Evolutionary conservation across 2,888 invertebrate species (phyloP).

Genomic region (Drosophila acutilabella): DNA sequence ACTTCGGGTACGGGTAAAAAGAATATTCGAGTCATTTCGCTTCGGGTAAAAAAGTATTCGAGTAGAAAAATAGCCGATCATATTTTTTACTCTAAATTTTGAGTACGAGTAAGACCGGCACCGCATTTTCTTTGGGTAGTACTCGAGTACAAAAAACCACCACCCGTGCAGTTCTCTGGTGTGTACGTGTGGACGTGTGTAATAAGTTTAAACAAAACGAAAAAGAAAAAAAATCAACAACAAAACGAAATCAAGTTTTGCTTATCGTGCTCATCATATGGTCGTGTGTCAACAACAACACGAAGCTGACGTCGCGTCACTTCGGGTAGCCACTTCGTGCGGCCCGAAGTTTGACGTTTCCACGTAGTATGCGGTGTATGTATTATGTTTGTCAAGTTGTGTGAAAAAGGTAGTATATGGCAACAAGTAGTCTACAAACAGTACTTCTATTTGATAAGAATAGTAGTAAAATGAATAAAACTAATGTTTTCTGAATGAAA

Average conservation of each 20-base stretch:
- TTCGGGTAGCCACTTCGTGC: conserved; percentile 53
- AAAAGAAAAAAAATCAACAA: background rate
- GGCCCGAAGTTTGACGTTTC: conserved; percentile 77
- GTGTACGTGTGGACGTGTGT: conserved; percentile 35
- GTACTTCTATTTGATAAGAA: conserved; percentile 60
- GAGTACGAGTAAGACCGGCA: too few relatives aligned
- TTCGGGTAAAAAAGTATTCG: too few relatives aligned
- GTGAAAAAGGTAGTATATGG: conserved; percentile 56
- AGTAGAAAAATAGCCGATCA: too few relatives aligned
- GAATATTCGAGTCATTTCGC: too few relatives aligned
- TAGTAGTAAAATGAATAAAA: conserved; percentile 29
- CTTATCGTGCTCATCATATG: conserved; percentile 43
- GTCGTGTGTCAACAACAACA: conserved; percentile 47
- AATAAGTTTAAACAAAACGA: conserved; percentile 7
- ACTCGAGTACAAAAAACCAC: too few relatives aligned
- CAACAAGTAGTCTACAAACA: conserved; percentile 70
- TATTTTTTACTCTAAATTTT: too few relatives aligned
- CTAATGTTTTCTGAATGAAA: conserved; percentile 66
- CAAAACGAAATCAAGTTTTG: conserved; percentile 56
- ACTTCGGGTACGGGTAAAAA: too few relatives aligned
- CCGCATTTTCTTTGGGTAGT: too few relatives aligned
- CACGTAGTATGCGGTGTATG: conserved; percentile 62
- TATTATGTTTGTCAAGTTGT: conserved; percentile 45
- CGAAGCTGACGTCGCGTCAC: conserved; percentile 51
- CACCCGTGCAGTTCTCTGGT: too few relatives aligned